A percentile compares a stretch with the other conserved stretches of the same genome.
Conservation (phyloP, 92 coral and sea anemone genomes). For the Parazoanthus swiftii region DNA sequence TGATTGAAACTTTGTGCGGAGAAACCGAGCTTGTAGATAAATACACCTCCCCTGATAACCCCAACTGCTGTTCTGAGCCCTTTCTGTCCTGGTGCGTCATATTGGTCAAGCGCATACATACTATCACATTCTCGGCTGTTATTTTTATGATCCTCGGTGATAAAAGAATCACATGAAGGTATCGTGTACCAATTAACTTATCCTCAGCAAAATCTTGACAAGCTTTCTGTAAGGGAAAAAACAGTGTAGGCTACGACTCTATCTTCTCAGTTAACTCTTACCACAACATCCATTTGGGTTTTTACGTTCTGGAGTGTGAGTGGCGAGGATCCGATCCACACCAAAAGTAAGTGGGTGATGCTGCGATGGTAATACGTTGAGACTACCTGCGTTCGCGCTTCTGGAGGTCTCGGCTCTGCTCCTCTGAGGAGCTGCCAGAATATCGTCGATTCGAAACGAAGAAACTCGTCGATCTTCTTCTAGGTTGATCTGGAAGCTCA, state of each 20-base stretch:
- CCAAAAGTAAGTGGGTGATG: constrained; percentile 76
- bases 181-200: constrained; percentile 25
- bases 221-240: not conserved
- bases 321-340: constrained; percentile 81
- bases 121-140: not conserved
- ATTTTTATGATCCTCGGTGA: constrained; percentile 41
- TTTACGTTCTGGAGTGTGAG: constrained; percentile 62
- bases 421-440: constrained; percentile 68
- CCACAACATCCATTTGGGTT: constrained; percentile 64
- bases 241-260: not conserved
- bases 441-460: constrained; percentile 87
- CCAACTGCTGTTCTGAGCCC: not conserved
- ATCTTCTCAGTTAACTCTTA: constrained; percentile 40
- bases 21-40: constrained; percentile 13
- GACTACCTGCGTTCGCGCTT: constrained; percentile 34
- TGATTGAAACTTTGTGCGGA: not conserved
- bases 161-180: constrained; percentile 18
- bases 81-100: not conserved
- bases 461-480: constrained; percentile 67
- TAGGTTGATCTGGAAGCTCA: constrained; percentile 52
- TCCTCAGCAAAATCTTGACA: constrained; percentile 13
- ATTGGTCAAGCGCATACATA: not conserved
- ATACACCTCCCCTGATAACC: constrained; percentile 6
- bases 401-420: constrained; percentile 49
- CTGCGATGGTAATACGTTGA: constrained; percentile 45